Evolutionary conservation across 2,888 invertebrate genomes (phyloP).

Genomic region (Hybos culiciformis): DNA sequence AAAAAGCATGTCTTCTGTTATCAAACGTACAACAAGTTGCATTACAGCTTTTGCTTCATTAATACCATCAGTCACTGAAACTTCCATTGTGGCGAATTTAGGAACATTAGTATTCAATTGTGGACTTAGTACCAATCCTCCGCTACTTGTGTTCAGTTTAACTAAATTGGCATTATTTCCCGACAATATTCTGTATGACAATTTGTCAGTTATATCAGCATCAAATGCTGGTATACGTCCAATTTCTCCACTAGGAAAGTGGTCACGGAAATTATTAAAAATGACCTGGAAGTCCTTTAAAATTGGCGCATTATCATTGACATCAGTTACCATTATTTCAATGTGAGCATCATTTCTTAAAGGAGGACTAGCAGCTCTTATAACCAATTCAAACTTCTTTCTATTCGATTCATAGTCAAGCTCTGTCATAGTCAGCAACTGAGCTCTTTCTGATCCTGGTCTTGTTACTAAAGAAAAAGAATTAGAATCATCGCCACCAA

Average conservation of each 20-base stretch:
- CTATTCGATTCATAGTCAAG: conserved; percentile 91
- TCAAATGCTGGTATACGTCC: conserved; percentile 88
- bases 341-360: conserved; percentile 78
- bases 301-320: conserved; percentile 88
- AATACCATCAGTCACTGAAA: conserved; percentile 84
- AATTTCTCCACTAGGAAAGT: conserved; percentile 84
- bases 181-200: conserved; percentile 66
- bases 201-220: conserved; percentile 82
- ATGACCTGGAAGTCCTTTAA: conserved; percentile 86
- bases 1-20: conserved; percentile 87
- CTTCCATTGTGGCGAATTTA: conserved; percentile 83
- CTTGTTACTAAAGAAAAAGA: conserved; percentile 70
- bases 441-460: conserved; percentile 72
- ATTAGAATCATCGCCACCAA: conserved; percentile 81
- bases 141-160: conserved; percentile 66
- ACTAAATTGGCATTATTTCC: conserved; percentile 90
- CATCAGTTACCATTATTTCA: conserved; percentile 79
- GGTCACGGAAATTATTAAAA: conserved; percentile 89
- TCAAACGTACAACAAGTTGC: conserved; percentile 76
- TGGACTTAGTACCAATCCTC: conserved; percentile 76
- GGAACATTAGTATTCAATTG: conserved; percentile 93
- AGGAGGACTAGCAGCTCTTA: conserved; percentile 83
- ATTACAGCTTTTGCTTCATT: conserved; percentile 89
- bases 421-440: conserved; percentile 77
- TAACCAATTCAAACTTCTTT: conserved; percentile 75